phyloP scores from a whole-genome alignment of 2,113 vertebrate genomes.

The Halcyon senegalensis region DNA sequence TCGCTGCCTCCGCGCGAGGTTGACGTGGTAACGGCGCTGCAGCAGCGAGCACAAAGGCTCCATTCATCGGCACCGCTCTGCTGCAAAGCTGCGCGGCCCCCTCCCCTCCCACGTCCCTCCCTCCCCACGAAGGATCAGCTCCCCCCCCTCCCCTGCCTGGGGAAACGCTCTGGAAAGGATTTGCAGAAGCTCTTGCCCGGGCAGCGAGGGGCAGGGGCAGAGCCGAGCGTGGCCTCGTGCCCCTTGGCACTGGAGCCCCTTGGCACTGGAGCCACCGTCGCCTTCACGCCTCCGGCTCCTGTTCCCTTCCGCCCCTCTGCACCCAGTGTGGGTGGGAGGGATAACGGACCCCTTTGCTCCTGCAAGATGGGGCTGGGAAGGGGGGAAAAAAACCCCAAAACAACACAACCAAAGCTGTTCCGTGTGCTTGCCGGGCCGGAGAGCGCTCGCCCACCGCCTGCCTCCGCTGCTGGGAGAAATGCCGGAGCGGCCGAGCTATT shows the following conservation, averaged over 20 bases:
- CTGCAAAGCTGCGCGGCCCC: constrained; percentile 20
- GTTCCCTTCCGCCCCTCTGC: not conserved
- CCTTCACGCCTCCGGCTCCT: accelerated
- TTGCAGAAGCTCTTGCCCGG: not conserved
- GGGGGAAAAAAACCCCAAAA: not conserved
- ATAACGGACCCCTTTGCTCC: not conserved
- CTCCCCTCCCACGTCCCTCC: constrained; percentile 7
- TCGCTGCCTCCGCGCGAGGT: constrained; percentile 13
- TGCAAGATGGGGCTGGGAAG: not conserved
- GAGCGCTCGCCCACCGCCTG: not conserved
- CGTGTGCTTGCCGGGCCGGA: not conserved
- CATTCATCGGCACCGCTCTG: constrained; percentile 21
- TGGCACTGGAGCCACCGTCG: not conserved
- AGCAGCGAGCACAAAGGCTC: constrained; percentile 63
- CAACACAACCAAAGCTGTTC: not conserved
- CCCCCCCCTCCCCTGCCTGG: not conserved
- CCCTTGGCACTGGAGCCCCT: not conserved
- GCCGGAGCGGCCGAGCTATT: not conserved
- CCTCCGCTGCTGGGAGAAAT: not conserved
- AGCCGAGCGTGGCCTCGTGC: not conserved
- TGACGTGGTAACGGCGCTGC: constrained; percentile 49
- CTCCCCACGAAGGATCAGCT: not conserved
- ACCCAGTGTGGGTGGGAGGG: too few species aligned
- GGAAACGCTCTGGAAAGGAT: not conserved
- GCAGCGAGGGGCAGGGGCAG: not conserved